phyloP scores from a whole-genome alignment of 2,888 invertebrate species.

The Steinernema hermaphroditum region DNA sequence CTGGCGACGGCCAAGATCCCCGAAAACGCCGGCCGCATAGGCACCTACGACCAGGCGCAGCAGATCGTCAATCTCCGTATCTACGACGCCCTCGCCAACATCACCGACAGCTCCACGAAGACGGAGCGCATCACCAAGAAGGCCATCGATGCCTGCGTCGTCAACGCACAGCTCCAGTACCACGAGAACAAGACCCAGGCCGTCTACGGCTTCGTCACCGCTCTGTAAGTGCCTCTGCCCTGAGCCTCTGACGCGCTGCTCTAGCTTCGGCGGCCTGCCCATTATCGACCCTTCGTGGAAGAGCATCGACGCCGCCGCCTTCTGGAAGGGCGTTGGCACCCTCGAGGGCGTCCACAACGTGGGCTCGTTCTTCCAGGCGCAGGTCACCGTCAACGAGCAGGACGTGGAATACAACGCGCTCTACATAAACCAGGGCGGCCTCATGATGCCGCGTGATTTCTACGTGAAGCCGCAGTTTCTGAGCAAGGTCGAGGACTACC shows the following conservation, averaged over 20 bases:
- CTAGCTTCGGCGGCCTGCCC: constrained; percentile 36
- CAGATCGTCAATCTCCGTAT: constrained; percentile 49
- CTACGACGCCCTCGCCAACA: constrained; percentile 39
- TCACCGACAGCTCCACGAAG: constrained; percentile 38
- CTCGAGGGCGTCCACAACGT: constrained; percentile 36
- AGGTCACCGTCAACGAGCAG: constrained; percentile 54
- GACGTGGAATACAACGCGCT: constrained; percentile 48
- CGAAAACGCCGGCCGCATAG: constrained; percentile 43
- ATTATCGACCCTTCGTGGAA: constrained; percentile 32
- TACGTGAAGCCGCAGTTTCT: constrained; percentile 56
- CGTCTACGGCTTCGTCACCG: constrained; percentile 21
- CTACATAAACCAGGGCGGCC: constrained; percentile 48
- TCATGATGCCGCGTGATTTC: constrained; percentile 52
- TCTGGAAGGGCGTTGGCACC: constrained; percentile 36
- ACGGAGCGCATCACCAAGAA: constrained; percentile 54
- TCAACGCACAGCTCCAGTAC: constrained; percentile 13
- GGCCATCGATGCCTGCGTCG: constrained; percentile 35
- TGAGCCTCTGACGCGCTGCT: not conserved
- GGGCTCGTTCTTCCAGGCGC: constrained; percentile 46
- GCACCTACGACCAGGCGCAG: constrained; percentile 58
- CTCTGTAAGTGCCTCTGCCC: constrained; percentile 14
- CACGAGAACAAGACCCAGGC: constrained; percentile 31
- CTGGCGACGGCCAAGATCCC: constrained; percentile 39
- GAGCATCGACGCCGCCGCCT: not conserved
- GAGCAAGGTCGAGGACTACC: constrained; percentile 45